Conservation (phyloP, 2,113 vertebrate species). For the Lucifuga dentata region DNA sequence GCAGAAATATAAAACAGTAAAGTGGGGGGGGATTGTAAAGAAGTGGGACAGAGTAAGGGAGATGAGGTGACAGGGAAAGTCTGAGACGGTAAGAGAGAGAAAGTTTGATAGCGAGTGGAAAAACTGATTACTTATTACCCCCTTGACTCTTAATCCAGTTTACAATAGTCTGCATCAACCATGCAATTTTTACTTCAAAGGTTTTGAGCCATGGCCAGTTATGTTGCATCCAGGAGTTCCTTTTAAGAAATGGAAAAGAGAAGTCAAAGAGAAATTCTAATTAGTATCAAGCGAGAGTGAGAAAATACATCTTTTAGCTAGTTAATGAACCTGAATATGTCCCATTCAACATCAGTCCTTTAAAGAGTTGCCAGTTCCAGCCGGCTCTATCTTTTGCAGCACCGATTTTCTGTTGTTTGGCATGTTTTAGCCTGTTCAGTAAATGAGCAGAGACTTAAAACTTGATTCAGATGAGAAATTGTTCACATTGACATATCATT, state of each 20-base stretch:
- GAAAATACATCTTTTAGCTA: conserved; percentile 60
- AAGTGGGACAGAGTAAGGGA: conserved; percentile 15
- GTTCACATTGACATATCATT: no score
- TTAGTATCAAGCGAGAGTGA: conserved; percentile 61
- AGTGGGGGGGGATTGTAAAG: conserved; percentile 5
- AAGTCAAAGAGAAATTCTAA: conserved; percentile 73
- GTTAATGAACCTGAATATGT: conserved; percentile 45
- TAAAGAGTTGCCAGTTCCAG: conserved; percentile 9
- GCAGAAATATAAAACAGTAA: neutral
- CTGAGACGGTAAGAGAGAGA: conserved; percentile 38
- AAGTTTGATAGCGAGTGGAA: conserved; percentile 54
- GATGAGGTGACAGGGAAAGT: conserved; percentile 32
- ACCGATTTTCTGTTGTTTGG: neutral
- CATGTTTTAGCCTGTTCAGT: no score
- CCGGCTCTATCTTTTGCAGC: neutral
- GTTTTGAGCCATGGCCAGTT: conserved; percentile 74
- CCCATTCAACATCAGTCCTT: conserved; percentile 24
- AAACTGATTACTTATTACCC: conserved; percentile 71
- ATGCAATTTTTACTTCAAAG: conserved; percentile 81
- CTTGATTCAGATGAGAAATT: no score
- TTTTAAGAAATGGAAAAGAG: conserved; percentile 53
- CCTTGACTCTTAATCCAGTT: conserved; percentile 77
- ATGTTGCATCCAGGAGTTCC: conserved; percentile 68
- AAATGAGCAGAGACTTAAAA: no score
- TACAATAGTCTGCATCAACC: conserved; percentile 71